These are phyloP conservation scores for Carcharodon carcharias DNA, from an alignment of 2,797 vertebrate genomes.

Conservation along the genomic window DNA sequence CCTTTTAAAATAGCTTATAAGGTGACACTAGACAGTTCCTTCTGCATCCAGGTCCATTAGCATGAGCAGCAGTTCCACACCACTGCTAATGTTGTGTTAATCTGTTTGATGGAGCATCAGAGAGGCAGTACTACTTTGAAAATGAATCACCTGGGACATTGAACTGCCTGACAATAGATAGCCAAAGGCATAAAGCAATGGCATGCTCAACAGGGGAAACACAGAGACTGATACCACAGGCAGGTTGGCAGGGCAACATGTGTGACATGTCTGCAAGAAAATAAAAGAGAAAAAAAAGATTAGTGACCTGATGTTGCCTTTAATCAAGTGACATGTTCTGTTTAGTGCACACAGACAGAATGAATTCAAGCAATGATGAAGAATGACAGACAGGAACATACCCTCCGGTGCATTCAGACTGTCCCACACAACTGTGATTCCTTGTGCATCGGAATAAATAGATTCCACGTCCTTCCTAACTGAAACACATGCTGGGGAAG, in stretches of 20 bases:
- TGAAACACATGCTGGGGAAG: neutral
- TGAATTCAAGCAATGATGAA: neutral
- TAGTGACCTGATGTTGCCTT: neutral
- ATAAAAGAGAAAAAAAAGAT: neutral
- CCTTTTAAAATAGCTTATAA: neutral
- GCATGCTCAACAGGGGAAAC: too few relatives aligned
- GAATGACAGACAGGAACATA: neutral
- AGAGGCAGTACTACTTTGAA: neutral
- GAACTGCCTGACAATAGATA: neutral
- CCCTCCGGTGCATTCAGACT: neutral
- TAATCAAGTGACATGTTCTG: neutral
- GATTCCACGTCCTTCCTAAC: neutral
- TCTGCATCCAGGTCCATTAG: neutral
- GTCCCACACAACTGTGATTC: neutral
- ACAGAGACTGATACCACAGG: neutral
- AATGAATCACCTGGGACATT: too few relatives aligned
- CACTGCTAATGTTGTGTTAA: neutral
- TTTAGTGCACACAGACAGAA: neutral
- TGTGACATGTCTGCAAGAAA: neutral
- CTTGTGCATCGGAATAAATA: neutral
- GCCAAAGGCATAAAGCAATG: neutral
- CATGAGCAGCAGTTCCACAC: neutral
- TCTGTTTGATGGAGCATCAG: neutral
- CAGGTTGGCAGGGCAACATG: neutral
- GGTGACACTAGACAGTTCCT: neutral